Evolutionary conservation across 1,140 invertebrate genomes (phyloP), one percentile per base, ranked within the genome.

Genomic region (Diachasma alloeum): DNA sequence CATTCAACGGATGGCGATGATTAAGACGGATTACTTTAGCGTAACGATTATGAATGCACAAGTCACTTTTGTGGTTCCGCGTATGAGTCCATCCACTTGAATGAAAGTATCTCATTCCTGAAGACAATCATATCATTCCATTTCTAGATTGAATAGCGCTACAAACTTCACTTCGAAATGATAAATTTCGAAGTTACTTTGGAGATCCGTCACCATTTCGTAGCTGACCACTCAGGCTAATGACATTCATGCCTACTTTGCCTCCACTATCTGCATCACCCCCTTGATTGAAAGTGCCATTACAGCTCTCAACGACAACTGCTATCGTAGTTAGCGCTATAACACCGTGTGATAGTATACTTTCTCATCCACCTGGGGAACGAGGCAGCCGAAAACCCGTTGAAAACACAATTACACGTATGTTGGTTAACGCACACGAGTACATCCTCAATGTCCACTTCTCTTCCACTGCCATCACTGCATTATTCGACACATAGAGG

Each of bases 341-440:
- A 44, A 72, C 48, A 72, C 70, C 24, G 8, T 53, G 24, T 26
- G 46, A 72, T 36, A 46, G 26, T 31, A 48, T 46, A 39, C 69
- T 46, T 24, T 36, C 22, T 26, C 70, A 42, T 68, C 48, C 67
- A 78, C 67, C 72, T 72, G 72, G 48, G 11, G 19, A 78, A 26
- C 13, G 39, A 78, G 74, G 37, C 67, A 46, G 63, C 72, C 42
- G 70, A 31, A 48, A 26, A 70, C 66, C 66, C 66, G 46, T 39
- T 78, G 73, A 75, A 76, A 79, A 79, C 53, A 79, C 74, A 79
- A 79, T 76, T 79, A 79, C 78, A 63, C 37, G 48, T 15, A 11
- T 69, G 59, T 53, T 63, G 37, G 42, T 19, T 39, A 75, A 48
- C 63, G 31, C 39, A 53, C 19, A 66, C 26, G 63, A n/a, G 17